Evolutionary conservation across 2,797 vertebrate species (phyloP), one percentile per base, ranked within the genome.

Genomic region (Falco novaeseelandiae): DNA sequence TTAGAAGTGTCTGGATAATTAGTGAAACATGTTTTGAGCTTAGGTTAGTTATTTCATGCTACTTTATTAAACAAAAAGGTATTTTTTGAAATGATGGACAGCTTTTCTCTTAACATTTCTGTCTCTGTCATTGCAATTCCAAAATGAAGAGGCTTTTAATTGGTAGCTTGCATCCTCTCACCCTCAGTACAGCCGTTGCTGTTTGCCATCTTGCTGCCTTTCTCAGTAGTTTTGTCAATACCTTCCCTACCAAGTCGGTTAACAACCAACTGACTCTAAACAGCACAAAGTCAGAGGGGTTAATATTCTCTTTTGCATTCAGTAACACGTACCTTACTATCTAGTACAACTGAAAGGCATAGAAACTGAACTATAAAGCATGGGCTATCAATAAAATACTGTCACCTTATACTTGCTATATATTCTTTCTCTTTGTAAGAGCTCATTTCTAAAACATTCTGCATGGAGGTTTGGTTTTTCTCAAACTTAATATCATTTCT

Each of bases 221-320:
- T 65, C 55, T 80, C 49, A 22, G 6, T 30, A n/a, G 22, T 74
- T 81, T 92, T 93, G 66, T 83, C 90, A 85, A 52, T 79, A 90
- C 23, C 17, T 87, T 90, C 94, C 25, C 40, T 94, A 70, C 58
- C n/a, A 83, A 27, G 14, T 11, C 54, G 80, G 27, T 73, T 93
- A 80, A 62, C 62, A 79, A 46, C 32, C 25, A 83, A 22, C 22
- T n/a, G 30, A 57, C 44, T 92, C 32, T 44, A 76, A 95, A 62
- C 18, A 87, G 74, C 38, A 16, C 61, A 52, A 30, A 16, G 0
- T 83, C 87, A 72, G 51, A 76, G 36, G n/a, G n/a, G 21, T 49
- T 92, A 58, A 77, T 84, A 57, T 63, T 76, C 87, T 89, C 59
- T 77, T 42, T 87, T 46, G 38, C 48, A 42, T 96, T 96, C 74